Percentiles rank a stretch among this genome's conserved stretches.
These are phyloP conservation scores for Cyaniris semiargus DNA, from an alignment of 2,888 invertebrate species.

Conservation along the genomic window DNA sequence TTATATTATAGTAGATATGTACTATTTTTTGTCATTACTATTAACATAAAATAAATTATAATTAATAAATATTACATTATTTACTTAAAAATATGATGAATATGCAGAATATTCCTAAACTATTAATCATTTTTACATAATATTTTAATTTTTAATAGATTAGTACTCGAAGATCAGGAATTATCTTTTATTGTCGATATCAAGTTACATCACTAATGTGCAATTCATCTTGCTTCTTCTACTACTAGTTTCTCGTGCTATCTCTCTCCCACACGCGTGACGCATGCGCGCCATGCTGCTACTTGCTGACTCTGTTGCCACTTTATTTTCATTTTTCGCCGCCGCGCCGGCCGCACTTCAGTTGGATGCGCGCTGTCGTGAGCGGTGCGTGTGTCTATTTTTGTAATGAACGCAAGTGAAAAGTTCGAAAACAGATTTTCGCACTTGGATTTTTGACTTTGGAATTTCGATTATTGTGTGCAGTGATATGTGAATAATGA, in stretches of 20 bases:
- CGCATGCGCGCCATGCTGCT: conserved; percentile 40
- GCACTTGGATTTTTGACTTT: conserved; percentile 1
- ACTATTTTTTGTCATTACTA: too few relatives aligned
- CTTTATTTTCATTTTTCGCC: conserved; percentile 3
- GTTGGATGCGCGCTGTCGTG: conserved; percentile 35
- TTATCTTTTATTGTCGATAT: background rate
- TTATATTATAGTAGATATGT: too few relatives aligned
- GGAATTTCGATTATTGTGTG: background rate
- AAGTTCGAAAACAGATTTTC: conserved; percentile 46
- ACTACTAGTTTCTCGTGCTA: conserved; percentile 47
- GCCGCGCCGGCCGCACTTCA: too few relatives aligned
- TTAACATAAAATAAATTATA: too few relatives aligned
- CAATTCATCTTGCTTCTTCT: conserved; percentile 55
- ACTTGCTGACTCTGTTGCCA: background rate
- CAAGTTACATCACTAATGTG: conserved; percentile 41
- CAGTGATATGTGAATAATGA: conserved; percentile 2
- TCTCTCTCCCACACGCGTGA: conserved; percentile 49
- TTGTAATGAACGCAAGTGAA: conserved; percentile 34
- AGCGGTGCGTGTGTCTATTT: conserved; percentile 34
- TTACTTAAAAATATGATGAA: too few relatives aligned
- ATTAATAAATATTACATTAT: too few relatives aligned
- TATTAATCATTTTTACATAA: too few relatives aligned
- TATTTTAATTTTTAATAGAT: background rate
- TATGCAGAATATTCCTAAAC: too few relatives aligned
- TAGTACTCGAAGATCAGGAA: background rate